These are phyloP conservation scores for Whitmania pigra DNA, from an alignment of 1,140 invertebrate species.

Conservation along the genomic window DNA sequence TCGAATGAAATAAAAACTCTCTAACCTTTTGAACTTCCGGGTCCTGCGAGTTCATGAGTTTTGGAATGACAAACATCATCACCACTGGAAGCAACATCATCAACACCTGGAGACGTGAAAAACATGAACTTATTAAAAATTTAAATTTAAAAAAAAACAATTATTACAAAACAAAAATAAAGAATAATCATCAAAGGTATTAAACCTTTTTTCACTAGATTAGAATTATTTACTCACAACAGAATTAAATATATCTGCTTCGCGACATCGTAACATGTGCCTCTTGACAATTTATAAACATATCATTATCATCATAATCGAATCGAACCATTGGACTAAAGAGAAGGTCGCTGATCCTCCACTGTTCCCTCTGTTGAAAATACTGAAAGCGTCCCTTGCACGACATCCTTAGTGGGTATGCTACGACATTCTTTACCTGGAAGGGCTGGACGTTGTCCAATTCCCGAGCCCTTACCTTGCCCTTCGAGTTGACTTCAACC, in stretches of 20 bases:
- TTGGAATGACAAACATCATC: conserved; percentile 80
- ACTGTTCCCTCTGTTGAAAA: conserved; percentile 85
- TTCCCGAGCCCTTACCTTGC: conserved; percentile 84
- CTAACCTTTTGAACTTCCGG: conserved; percentile 70
- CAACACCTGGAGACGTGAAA: conserved; percentile 37
- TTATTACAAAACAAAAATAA: no score
- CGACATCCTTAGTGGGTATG: conserved; percentile 80
- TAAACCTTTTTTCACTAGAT: not conserved
- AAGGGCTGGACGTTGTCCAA: conserved; percentile 87
- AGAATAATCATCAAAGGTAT: no score
- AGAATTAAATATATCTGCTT: not conserved
- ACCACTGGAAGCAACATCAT: conserved; percentile 90
- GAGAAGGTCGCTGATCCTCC: conserved; percentile 83
- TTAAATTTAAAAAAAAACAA: no score
- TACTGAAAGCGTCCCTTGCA: conserved; percentile 67
- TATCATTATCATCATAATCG: not conserved
- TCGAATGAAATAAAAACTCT: not conserved
- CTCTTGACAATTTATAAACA: not conserved
- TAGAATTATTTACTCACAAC: not conserved
- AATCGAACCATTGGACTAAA: conserved; percentile 77
- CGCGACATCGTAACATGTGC: not conserved
- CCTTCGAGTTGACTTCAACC: conserved; percentile 45
- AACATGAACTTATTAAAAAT: not conserved
- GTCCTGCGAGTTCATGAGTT: conserved; percentile 77
- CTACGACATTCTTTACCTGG: conserved; percentile 49